Evolutionary conservation across 2,888 invertebrate genomes (phyloP).

Genomic region (Octonoba sinensis): DNA sequence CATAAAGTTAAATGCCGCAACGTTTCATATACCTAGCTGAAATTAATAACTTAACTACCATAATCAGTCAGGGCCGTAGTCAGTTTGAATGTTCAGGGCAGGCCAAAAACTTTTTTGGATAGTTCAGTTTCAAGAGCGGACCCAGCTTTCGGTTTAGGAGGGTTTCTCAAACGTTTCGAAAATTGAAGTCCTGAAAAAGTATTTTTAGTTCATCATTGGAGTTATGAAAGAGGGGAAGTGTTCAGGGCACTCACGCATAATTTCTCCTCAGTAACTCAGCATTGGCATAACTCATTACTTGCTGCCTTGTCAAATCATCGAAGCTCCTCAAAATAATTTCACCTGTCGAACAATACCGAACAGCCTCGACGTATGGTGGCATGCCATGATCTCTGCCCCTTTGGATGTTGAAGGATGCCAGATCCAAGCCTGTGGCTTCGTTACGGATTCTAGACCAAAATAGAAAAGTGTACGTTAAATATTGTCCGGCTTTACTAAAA

Average conservation of each 20-base stretch:
- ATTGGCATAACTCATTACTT: conserved; percentile 9
- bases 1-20: no score
- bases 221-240: no score
- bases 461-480: background rate
- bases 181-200: no score
- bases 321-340: conserved; percentile 71
- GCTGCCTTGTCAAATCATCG: background rate
- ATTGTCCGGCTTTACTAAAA: background rate
- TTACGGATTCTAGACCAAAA: conserved; percentile 70
- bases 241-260: conserved; percentile 15
- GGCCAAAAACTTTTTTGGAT: no score
- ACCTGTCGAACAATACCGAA: conserved; percentile 80
- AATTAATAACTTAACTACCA: no score
- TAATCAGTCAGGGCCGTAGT: no score
- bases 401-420: conserved; percentile 84
- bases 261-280: conserved; percentile 7
- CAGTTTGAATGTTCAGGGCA: no score
- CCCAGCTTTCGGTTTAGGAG: no score
- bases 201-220: no score
- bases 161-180: no score
- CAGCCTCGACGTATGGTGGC: conserved; percentile 82
- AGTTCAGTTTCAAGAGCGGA: no score
- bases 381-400: conserved; percentile 84
- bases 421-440: conserved; percentile 83
- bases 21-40: no score